A percentile compares a stretch with the other conserved stretches of the same genome.
Evolutionary conservation across 2,113 vertebrate species (phyloP).

Genomic region (Neodon shergylaensis): DNA sequence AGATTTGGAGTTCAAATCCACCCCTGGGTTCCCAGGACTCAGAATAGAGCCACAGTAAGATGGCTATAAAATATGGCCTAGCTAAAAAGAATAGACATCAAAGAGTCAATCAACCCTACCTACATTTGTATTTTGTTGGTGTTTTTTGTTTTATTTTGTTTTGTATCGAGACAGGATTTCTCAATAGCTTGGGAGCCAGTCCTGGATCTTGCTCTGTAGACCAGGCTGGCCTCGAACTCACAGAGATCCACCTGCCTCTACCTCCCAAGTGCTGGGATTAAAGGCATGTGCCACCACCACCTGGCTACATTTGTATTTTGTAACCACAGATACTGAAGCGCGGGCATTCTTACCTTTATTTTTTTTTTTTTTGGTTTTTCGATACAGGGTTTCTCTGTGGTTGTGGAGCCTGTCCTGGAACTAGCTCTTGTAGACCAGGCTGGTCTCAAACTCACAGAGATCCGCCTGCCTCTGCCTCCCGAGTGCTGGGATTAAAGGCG

Average conservation of each 20-base stretch:
- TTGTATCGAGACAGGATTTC: not conserved
- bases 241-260: not conserved
- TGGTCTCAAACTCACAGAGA: too few species aligned
- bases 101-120: not conserved
- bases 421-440: too few species aligned
- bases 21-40: conserved; percentile 12
- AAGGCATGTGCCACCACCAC: not conserved
- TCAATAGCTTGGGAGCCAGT: not conserved
- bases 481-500: too few species aligned
- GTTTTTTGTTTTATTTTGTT: not conserved
- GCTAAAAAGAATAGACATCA: conserved; percentile 25
- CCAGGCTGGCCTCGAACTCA: not conserved
- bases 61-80: conserved; percentile 38
- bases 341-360: not conserved
- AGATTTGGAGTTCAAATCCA: conserved; percentile 26
- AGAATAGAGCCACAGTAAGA: conserved; percentile 24
- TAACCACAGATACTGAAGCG: not conserved
- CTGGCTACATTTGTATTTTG: not conserved
- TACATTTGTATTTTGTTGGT: not conserved
- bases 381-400: too few species aligned
- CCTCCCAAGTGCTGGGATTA: not conserved
- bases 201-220: not conserved
- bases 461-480: too few species aligned
- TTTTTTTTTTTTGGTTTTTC: not conserved
- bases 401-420: too few species aligned